phyloP scores from a whole-genome alignment of 1,140 invertebrate species.

The Drosophila seguyi region DNA sequence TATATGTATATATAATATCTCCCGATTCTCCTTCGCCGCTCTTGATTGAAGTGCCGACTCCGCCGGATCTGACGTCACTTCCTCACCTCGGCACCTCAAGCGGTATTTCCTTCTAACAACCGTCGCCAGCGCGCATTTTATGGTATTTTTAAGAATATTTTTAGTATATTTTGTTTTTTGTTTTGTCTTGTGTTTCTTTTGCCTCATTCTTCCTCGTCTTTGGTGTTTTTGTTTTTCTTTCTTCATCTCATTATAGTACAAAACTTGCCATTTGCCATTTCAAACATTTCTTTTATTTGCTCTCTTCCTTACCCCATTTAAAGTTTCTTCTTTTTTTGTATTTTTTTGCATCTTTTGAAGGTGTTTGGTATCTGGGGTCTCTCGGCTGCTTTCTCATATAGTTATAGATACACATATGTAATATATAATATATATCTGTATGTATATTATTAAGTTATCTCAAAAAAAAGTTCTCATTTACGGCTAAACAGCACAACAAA shows the following conservation, averaged over 20 bases:
- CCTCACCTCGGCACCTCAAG: conserved; percentile 16
- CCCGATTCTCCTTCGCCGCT: conserved; percentile 1
- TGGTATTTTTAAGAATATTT: conserved; percentile 31
- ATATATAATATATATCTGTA: conserved; percentile 36
- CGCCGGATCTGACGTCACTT: conserved; percentile 5
- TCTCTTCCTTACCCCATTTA: not conserved
- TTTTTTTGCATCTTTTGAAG: not conserved
- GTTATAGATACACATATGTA: conserved; percentile 47
- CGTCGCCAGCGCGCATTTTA: conserved; percentile 67
- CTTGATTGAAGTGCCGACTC: conserved; percentile 25
- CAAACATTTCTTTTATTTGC: conserved; percentile 16
- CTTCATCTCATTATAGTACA: conserved; percentile 67
- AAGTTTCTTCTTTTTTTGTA: not conserved
- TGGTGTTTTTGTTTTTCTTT: conserved; percentile 55
- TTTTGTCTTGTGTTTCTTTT: conserved; percentile 23
- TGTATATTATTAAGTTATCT: conserved; percentile 48
- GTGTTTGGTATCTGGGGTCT: conserved; percentile 1
- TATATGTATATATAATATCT: conserved; percentile 56
- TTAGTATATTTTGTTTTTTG: conserved; percentile 25
- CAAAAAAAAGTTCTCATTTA: conserved; percentile 64
- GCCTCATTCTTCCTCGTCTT: conserved; percentile 35
- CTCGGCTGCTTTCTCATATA: conserved; percentile 26
- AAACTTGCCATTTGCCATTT: conserved; percentile 55
- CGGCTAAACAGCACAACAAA: conserved; percentile 69
- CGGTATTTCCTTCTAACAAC: conserved; percentile 50